These are phyloP conservation scores for Xiphydria camelus DNA, from an alignment of 2,888 invertebrate species.

Conservation along the genomic window DNA sequence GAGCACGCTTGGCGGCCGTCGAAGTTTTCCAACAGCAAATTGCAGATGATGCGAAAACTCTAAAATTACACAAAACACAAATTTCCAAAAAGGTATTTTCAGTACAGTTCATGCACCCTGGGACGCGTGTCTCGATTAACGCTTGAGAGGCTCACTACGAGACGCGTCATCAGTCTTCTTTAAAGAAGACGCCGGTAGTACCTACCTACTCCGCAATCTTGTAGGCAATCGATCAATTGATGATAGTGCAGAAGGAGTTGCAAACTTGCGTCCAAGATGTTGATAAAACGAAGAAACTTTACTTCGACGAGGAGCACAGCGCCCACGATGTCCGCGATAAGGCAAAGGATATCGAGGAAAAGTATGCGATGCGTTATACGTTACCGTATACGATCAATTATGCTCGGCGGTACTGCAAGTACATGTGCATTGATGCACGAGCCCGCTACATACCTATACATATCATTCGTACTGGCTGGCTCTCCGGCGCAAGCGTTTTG, in stretches of 20 bases:
- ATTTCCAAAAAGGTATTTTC: conserved; percentile 79
- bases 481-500: neutral
- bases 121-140: too few relatives aligned
- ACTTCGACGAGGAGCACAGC: conserved; percentile 94
- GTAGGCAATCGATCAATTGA: conserved; percentile 79
- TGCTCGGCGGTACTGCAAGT: too few relatives aligned
- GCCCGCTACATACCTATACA: too few relatives aligned
- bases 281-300: conserved; percentile 91
- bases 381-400: too few relatives aligned
- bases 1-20: conserved; percentile 87
- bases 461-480: too few relatives aligned
- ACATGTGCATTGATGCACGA: too few relatives aligned
- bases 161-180: too few relatives aligned
- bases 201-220: too few relatives aligned
- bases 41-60: conserved; percentile 87
- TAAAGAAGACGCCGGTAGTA: too few relatives aligned
- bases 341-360: conserved; percentile 93
- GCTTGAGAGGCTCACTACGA: too few relatives aligned
- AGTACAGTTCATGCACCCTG: too few relatives aligned
- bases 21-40: conserved; percentile 95
- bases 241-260: conserved; percentile 86
- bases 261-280: conserved; percentile 86
- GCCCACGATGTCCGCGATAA: conserved; percentile 95
- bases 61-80: conserved; percentile 81
- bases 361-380: too few relatives aligned